Base-by-base conservation (phyloP, 2,888 invertebrate species). In the Odontocolon sp. region DNA sequence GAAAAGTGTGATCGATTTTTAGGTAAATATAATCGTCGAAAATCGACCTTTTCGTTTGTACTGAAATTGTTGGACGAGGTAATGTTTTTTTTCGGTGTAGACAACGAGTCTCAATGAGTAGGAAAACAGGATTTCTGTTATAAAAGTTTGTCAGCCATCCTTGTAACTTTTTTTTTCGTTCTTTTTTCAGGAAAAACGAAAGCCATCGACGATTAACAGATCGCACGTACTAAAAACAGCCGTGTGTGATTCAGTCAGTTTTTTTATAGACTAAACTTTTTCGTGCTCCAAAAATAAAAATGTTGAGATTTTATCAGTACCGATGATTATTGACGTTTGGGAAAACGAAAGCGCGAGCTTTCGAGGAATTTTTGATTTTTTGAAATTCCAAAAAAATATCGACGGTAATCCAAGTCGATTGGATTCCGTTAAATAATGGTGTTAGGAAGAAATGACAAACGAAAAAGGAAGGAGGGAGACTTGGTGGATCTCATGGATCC, bases 401-500 rank as follows among this genome's bases (percentile, higher is more conserved):
- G 33, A 69, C 31, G 64, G 38, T 9, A 52, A 47, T 54, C 45
- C 8, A 57, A 54, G 63, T 26, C 6, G 26, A 11, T 45, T 26
- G 8, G 33, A 68, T 21, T 23, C 21, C 14, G 3, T 38, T 45
- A 14, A 63, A 89, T 86, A 83, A 90, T 90, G 90, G 90, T 90
- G 80, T 81, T 90, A 63, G 89, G 81, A 73, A 83, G 90, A 81
- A 89, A 89, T 87, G 90, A 90, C 68, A 90, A 90, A 72, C 85
- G 90, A 77, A 90, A 90, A 79, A 85, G 88, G 75, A 90, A 88
- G 78, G 89, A 89, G 81, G 90, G 90, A 69, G 90, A 90, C 78
- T 83, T 90, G 70, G 90, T 90, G 79, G 90, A 90, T 83, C 88
- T 90, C 75, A 87, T 90, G 85, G 90, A 89, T 72, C 89, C 90